Base-by-base conservation (phyloP, 2,113 vertebrate species). In the Hassar affinis region DNA sequence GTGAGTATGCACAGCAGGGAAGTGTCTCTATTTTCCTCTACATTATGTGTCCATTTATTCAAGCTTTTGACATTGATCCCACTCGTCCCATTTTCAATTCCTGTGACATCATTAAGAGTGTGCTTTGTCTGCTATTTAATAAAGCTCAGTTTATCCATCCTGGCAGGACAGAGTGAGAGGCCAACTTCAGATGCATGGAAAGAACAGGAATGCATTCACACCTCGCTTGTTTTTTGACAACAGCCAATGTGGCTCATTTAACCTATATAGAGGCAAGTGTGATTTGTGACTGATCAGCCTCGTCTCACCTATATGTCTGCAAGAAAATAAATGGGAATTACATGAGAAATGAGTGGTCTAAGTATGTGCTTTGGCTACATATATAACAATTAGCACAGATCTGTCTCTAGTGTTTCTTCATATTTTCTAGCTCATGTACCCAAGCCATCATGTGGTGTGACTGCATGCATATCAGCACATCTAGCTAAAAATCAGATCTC, bases 401-500 rank as follows among this genome's bases (percentile, higher is more conserved):
- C 61, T 15, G 14, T 62, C 12, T 62, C 27, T n/a, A 11, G 33
- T 45, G 51, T 78, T 5, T 30, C 11, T 20, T 6, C 76, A 45
- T 35, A 4, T 86, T 87, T 85, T 83, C 84, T 56, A 76, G 51
- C 74, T 87, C 82, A 81, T 6, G 47, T 69, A 69, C 3, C n/a
- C n/a, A 79, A 42, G 7, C n/a, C n/a, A 66, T 25, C 25, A 52
- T 71, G 22, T 9, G 25, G 38, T 69, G 38, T 69, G 66, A 69
- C 22, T 56, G 52, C 35, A n/a, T 27, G 14, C 27, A 81, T 87
- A 51, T 86, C 68, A 80, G 89, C 81, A 86, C 59, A 81, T 84
- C 88, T 88, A 89, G 82, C 89, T 90, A 87, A 85, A 88, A 86
- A 84, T 88, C 77, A 59, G 38, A 45, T 72, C 75, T 83, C 61